phyloP scores from a whole-genome alignment of 37 sponge, comb jelly and placozoan species.

The Haliclona indistincta region DNA sequence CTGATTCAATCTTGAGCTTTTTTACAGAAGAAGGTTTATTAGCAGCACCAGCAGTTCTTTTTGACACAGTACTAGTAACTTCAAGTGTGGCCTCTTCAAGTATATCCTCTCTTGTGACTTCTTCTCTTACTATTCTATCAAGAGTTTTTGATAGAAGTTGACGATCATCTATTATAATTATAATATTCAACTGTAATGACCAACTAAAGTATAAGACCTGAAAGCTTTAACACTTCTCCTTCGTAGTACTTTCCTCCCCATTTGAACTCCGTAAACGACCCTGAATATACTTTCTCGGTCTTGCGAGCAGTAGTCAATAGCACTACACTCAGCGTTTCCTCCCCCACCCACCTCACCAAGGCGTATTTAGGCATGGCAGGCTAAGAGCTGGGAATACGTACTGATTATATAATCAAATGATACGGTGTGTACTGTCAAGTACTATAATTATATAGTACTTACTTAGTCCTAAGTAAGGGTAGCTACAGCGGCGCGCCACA shows the following conservation, averaged over 20 bases:
- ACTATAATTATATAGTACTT: constrained; percentile 21
- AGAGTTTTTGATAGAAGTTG: constrained; percentile 1
- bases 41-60: too few relatives aligned
- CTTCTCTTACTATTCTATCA: neutral
- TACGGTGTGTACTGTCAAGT: constrained; percentile 14
- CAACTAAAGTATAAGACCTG: too few relatives aligned
- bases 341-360: constrained; percentile 45
- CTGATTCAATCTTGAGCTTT: too few relatives aligned
- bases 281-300: constrained; percentile 4
- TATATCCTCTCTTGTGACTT: constrained; percentile 6
- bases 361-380: too few relatives aligned
- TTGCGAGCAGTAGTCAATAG: neutral
- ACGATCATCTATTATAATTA: constrained; percentile 2
- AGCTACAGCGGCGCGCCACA: too few relatives aligned
- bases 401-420: too few relatives aligned
- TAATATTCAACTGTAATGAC: too few relatives aligned
- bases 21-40: too few relatives aligned
- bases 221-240: constrained; percentile 23
- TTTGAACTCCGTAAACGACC: constrained; percentile 13
- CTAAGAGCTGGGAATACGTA: too few relatives aligned
- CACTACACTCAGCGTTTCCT: constrained; percentile 31
- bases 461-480: too few relatives aligned
- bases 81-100: neutral
- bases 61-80: neutral
- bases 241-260: constrained; percentile 35